phyloP scores from a whole-genome alignment of 1,140 invertebrate species.

The Proctacanthus coquilletti region DNA sequence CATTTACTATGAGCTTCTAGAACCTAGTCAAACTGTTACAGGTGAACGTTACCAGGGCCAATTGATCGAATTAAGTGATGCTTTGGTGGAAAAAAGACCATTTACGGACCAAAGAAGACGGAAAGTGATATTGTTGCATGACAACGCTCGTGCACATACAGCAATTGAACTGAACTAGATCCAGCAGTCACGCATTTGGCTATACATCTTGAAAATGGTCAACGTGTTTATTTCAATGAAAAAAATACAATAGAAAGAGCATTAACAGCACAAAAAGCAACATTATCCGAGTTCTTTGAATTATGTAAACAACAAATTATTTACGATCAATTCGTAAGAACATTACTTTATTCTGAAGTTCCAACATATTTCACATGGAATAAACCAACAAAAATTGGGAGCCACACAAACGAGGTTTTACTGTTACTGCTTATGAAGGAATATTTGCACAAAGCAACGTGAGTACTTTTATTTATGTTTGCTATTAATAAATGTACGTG shows the following conservation, averaged over 20 bases:
- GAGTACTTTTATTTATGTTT: conserved; percentile 29
- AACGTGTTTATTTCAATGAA: conserved; percentile 22
- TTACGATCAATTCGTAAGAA: conserved; percentile 29
- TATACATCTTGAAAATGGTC: conserved; percentile 30
- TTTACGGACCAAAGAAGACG: too few species aligned
- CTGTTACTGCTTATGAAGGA: too few species aligned
- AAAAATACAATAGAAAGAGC: conserved; percentile 14
- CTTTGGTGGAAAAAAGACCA: too few species aligned
- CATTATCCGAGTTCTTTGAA: conserved; percentile 29
- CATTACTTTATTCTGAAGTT: conserved; percentile 30
- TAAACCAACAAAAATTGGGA: conserved; percentile 17
- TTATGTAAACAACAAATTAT: conserved; percentile 21
- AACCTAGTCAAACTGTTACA: too few species aligned
- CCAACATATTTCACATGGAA: conserved; percentile 31
- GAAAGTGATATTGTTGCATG: too few species aligned
- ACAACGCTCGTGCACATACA: too few species aligned
- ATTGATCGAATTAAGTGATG: too few species aligned
- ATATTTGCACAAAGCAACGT: too few species aligned
- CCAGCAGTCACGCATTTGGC: conserved; percentile 25
- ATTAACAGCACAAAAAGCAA: conserved; percentile 17
- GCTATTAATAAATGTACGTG: conserved; percentile 25
- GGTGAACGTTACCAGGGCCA: too few species aligned
- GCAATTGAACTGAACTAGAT: conserved; percentile 18
- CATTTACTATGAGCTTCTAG: too few species aligned
- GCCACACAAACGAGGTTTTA: too few species aligned